Conservation (phyloP, 2,797 vertebrate genomes). For the Notolabrus celidotus region DNA sequence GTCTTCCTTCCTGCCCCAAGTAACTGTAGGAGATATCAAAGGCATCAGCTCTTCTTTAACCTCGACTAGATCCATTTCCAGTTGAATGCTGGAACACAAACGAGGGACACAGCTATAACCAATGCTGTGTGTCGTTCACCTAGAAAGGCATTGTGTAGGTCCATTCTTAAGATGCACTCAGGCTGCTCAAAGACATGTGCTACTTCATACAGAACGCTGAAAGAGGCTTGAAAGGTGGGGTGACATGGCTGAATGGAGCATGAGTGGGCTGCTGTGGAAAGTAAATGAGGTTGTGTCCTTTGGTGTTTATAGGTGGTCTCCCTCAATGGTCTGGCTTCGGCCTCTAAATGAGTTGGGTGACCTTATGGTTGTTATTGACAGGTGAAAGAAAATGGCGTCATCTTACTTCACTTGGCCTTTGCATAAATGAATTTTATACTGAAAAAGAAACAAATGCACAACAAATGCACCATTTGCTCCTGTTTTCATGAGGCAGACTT, state of each 20-base stretch:
- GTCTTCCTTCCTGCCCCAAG: conserved; percentile 46
- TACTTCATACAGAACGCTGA: neutral
- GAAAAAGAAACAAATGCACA: too few species aligned
- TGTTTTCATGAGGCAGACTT: too few species aligned
- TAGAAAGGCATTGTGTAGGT: conserved; percentile 4
- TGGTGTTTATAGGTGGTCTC: conserved; percentile 42
- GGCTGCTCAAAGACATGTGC: neutral
- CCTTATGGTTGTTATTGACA: conserved; percentile 37
- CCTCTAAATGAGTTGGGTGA: conserved; percentile 41
- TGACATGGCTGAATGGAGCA: conserved; percentile 30
- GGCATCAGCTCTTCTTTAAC: conserved; percentile 57
- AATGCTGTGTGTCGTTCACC: neutral
- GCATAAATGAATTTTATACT: too few species aligned
- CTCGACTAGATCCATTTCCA: conserved; percentile 51
- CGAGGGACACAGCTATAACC: conserved; percentile 1
- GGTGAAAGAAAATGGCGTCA: conserved; percentile 20
- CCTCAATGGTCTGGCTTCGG: neutral
- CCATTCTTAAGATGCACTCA: neutral
- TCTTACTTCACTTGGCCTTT: conserved; percentile 47
- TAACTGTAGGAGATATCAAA: conserved; percentile 66
- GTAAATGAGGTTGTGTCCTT: conserved; percentile 38
- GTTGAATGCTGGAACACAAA: conserved; percentile 48
- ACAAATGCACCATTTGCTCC: too few species aligned
- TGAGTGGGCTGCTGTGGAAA: conserved; percentile 24
- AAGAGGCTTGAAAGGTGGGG: conserved; percentile 6